A percentile compares a stretch with the other conserved stretches of the same genome.
Conservation (phyloP, 2,797 vertebrate genomes). For the Tympanoctomys barrerae region DNA sequence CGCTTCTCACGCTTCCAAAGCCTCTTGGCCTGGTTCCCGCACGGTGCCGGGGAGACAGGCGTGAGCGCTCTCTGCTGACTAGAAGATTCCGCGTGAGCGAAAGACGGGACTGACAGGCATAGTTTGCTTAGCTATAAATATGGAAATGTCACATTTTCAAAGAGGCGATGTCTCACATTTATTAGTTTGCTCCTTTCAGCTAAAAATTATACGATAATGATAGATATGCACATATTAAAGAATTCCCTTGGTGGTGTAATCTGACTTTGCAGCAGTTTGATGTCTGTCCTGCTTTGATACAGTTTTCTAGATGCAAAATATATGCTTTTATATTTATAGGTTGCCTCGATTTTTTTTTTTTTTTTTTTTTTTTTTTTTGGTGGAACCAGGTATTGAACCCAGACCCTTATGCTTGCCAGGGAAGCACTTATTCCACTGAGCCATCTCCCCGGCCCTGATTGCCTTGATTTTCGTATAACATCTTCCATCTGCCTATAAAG, state of each 20-base stretch:
- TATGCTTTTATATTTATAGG: slow-evolving; percentile 16
- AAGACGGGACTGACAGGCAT: background rate
- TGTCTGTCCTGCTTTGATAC: background rate
- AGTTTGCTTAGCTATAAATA: background rate
- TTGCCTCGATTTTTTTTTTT: background rate
- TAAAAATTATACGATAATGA: background rate
- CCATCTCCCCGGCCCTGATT: background rate
- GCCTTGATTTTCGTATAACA: background rate
- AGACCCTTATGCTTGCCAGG: too few relatives aligned
- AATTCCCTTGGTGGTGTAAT: background rate
- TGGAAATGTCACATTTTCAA: background rate
- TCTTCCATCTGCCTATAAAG: background rate
- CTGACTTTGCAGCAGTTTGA: background rate
- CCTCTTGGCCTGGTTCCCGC: background rate
- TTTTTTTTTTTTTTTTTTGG: background rate
- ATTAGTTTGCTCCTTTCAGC: background rate
- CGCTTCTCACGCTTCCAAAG: slow-evolving; percentile 21
- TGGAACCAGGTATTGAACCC: too few relatives aligned
- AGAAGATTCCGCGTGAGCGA: background rate
- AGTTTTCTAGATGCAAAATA: slow-evolving; percentile 11
- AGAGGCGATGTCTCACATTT: background rate
- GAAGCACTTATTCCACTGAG: too few relatives aligned
- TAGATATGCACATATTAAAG: background rate
- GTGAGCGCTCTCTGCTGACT: background rate
- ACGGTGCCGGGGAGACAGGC: background rate